These are phyloP conservation scores for Baccha elongata DNA, from an alignment of 2,888 invertebrate species.

Conservation along the genomic window DNA sequence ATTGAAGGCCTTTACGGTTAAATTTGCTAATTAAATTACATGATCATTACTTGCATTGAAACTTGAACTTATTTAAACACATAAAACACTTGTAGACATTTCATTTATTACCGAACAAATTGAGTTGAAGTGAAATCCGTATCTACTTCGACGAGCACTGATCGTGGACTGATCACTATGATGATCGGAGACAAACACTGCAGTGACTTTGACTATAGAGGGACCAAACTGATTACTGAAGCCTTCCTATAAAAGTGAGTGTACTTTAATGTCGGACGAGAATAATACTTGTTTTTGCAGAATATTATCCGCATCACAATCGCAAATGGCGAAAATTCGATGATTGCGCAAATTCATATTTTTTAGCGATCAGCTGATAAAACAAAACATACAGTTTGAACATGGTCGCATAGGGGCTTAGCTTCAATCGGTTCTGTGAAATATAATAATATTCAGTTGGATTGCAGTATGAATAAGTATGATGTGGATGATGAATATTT, in stretches of 20 bases:
- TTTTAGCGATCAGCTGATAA: conserved; percentile 13
- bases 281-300: not conserved
- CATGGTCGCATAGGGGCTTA: not conserved
- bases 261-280: not conserved
- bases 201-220: conserved; percentile 14
- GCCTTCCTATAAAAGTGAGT: conserved; percentile 7
- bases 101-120: not conserved
- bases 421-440: not conserved
- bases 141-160: conserved; percentile 47
- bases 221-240: not conserved
- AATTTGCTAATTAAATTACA: not conserved
- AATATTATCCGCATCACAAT: conserved; percentile 14
- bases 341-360: conserved; percentile 13
- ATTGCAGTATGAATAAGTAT: conserved; percentile 2
- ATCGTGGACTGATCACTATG: conserved; percentile 55
- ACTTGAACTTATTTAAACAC: conserved; percentile 44
- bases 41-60: conserved; percentile 15
- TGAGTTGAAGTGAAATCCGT: conserved; percentile 5
- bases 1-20: conserved; percentile 9
- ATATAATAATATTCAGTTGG: conserved; percentile 5
- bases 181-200: conserved; percentile 10
- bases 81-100: not conserved
- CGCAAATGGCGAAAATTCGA: conserved; percentile 10
- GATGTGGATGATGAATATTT: not conserved
- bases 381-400: not conserved